Evolutionary conservation across 2,888 invertebrate genomes (phyloP), one percentile per base, ranked within the genome.

Genomic region (Acrocera orbiculus): DNA sequence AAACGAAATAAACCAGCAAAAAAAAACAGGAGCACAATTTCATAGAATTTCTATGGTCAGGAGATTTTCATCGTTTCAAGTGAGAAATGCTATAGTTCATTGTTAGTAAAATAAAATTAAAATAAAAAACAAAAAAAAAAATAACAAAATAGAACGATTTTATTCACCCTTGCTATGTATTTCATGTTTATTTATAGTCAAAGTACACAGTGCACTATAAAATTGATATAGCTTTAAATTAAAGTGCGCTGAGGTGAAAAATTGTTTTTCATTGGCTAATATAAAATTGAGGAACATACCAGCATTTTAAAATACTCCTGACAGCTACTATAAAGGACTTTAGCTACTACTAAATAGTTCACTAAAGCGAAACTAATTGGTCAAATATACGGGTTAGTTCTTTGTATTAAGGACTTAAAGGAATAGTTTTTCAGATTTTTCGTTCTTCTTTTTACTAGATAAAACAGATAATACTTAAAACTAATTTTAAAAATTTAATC

Each of bases 211-310:
- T 33, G 7, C 20, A 33, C 20, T 29, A 29, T 17, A 11, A 23
- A 23, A 16, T 14, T 27, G 34, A 27, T 34, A 17, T 24, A 32
- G 37, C 48, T 53, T 51, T 48, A 53, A 57, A 58, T 56, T 54
- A 58, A 58, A 54, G 54, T 53, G 49, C 55, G 51, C 52, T 57
- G 52, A 58, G 47, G 51, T 58, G 57, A 55, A 54, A 57, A 58
- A 58, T 58, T 58, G 52, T 50, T 56, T 58, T 53, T 47, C 41
- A 37, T 38, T 41, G 40, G 40, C 24, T 37, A 27, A 25, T 35
- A 31, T 16, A 35, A 35, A 31, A 31, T 22, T 27, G 35, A 14
- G 29, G 38, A 16, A 36, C 35, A 39, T 35, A 37, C 29, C 40
- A 26, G 39, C 11, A 20, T 29, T 23, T 32, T 26, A 16, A 27